Base-by-base conservation (phyloP, 2,113 vertebrate genomes). In the Pogona vitticeps region DNA sequence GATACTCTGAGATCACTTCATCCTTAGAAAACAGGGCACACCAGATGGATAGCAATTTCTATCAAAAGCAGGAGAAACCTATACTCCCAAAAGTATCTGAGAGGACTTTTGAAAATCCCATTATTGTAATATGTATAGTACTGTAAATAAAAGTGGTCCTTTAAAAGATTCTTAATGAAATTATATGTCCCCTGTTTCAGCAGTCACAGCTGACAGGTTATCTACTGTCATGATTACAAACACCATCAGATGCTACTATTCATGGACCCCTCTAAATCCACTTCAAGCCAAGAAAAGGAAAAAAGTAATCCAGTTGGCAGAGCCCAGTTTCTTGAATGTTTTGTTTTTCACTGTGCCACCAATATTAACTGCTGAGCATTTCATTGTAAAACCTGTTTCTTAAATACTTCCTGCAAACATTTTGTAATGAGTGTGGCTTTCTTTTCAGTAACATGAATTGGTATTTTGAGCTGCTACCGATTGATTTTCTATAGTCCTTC, bases 121-220 rank as follows among this genome's bases (percentile, higher is more conserved):
- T 91, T 83, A 91, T 83, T 67, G 46, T 10, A 61, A 31, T 23
- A 26, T 18, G 38, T 52, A 52, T 52, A 52, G 82, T 59, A 85
- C 40, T 72, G 73, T 75, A 91, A 94, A 94, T 94, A 93, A 94
- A 93, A 94, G 91, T 85, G 93, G 88, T 85, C 76, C 86, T 92
- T 93, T 93, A 89, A 86, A 93, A 88, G 84, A 83, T 92, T 95
- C 1, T 68, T 12, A 63, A 68, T 93, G 92, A 84, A 90, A 94
- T 89, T 72, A 70, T 82, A 90, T 58, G 46, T 90, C 90, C 88
- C 93, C 90, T 91, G 28, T 94, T 92, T 92, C 92, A 91, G 90
- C 80, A 91, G 76, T 38, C 87, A 40, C 79, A 80, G 85, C 59
- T 88, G 58, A 70, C 85, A 72, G 18, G 58, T 38, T 70, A 59